A percentile compares a stretch with the other conserved stretches of the same genome.
These are phyloP conservation scores for Pachyseris speciosa DNA, from an alignment of 64 coral and sea anemone genomes.

Conservation along the genomic window DNA sequence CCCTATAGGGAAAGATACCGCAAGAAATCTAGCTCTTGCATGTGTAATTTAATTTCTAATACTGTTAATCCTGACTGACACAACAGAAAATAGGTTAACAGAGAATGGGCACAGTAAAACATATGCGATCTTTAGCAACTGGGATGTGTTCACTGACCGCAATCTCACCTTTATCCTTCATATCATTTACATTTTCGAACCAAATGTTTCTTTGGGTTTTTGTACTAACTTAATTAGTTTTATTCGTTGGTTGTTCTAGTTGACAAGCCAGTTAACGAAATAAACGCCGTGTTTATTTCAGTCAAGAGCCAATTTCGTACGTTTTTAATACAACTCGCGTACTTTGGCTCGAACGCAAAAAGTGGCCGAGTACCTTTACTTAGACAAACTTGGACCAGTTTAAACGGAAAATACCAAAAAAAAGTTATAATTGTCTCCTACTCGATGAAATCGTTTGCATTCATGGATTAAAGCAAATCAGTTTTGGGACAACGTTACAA, in stretches of 20 bases:
- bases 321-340: too few relatives aligned
- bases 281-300: slow-evolving; percentile 7
- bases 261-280: background rate
- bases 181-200: background rate
- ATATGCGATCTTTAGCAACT: slow-evolving; percentile 53
- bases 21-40: too few relatives aligned
- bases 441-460: too few relatives aligned
- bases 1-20: background rate
- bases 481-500: too few relatives aligned
- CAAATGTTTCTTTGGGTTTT: slow-evolving; percentile 32
- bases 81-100: background rate
- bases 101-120: background rate
- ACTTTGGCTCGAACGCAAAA: background rate
- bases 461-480: too few relatives aligned
- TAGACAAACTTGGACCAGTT: too few relatives aligned
- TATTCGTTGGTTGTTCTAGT: background rate
- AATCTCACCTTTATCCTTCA: background rate
- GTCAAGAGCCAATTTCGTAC: background rate
- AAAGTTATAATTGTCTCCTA: too few relatives aligned
- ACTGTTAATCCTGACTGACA: background rate
- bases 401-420: too few relatives aligned
- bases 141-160: background rate
- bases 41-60: background rate
- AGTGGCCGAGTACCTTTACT: too few relatives aligned
- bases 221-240: slow-evolving; percentile 26